A percentile compares a stretch with the other conserved stretches of the same genome.
Conservation (phyloP, 1,140 invertebrate genomes). For the Ips typographus region DNA sequence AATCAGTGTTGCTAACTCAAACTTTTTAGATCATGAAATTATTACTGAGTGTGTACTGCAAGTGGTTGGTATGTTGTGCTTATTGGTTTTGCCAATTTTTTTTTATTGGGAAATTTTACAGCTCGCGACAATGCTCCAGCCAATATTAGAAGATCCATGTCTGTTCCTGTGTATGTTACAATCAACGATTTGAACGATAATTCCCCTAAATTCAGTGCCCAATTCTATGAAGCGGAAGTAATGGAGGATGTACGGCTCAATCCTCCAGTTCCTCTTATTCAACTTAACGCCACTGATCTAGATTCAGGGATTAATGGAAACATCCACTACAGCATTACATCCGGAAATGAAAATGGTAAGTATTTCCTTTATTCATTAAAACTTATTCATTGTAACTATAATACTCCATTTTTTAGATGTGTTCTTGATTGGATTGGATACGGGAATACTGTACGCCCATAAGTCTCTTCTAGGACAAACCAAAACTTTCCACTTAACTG, state of each 20-base stretch:
- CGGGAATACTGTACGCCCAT: slow-evolving; percentile 77
- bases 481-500: slow-evolving; percentile 66
- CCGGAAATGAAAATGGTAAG: slow-evolving; percentile 65
- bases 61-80: slow-evolving; percentile 52
- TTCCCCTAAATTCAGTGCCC: slow-evolving; percentile 72
- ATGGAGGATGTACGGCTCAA: slow-evolving; percentile 79
- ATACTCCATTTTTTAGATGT: slow-evolving; percentile 56
- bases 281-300: slow-evolving; percentile 74
- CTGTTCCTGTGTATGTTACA: slow-evolving; percentile 77
- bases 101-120: slow-evolving; percentile 47
- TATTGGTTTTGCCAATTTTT: not conserved
- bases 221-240: slow-evolving; percentile 74
- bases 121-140: slow-evolving; percentile 77
- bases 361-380: slow-evolving; percentile 13
- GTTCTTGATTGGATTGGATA: slow-evolving; percentile 71
- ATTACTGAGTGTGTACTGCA: slow-evolving; percentile 71
- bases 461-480: slow-evolving; percentile 66
- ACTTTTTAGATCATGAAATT: slow-evolving; percentile 77
- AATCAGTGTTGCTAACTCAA: slow-evolving; percentile 71
- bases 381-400: slow-evolving; percentile 6
- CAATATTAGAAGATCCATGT: slow-evolving; percentile 65
- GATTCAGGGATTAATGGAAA: slow-evolving; percentile 77
- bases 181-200: slow-evolving; percentile 85
- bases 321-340: slow-evolving; percentile 72
- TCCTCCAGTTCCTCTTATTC: slow-evolving; percentile 75